Evolutionary conservation across 2,113 vertebrate genomes (phyloP).

Genomic region (Seriola aureovittata): DNA sequence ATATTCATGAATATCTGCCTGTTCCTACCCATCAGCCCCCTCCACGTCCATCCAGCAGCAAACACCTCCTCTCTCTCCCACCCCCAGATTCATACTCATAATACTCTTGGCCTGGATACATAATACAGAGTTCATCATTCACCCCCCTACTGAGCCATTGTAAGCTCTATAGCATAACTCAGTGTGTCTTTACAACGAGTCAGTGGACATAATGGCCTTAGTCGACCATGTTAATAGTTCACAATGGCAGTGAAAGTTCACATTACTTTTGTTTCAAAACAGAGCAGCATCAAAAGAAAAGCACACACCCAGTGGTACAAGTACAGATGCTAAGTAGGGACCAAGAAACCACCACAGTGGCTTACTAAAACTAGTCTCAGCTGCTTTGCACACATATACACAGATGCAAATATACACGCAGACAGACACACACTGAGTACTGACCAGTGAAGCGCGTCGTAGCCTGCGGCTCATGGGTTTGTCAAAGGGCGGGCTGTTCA

Average conservation of each 20-base stretch:
- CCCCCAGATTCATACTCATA: conserved; percentile 60
- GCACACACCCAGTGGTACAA: conserved; percentile 23
- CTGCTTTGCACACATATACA: conserved; percentile 23
- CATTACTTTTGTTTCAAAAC: conserved; percentile 40
- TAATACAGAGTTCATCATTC: conserved; percentile 68
- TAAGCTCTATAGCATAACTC: conserved; percentile 43
- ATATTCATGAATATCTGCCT: conserved; percentile 69
- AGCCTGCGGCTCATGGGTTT: conserved; percentile 87
- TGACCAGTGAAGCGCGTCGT: conserved; percentile 86
- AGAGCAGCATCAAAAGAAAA: conserved; percentile 31
- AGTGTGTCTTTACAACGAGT: conserved; percentile 31
- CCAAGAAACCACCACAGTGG: background rate
- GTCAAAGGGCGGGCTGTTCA: conserved; percentile 88
- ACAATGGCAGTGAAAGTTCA: conserved; percentile 41
- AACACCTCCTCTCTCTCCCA: conserved; percentile 18
- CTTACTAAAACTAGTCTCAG: conserved; percentile 17
- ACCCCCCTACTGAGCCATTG: conserved; percentile 68
- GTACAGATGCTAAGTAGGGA: background rate
- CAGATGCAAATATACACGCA: conserved; percentile 11
- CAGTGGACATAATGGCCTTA: conserved; percentile 34
- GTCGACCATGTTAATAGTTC: conserved; percentile 34
- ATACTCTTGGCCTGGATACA: conserved; percentile 71
- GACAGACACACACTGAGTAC: conserved; percentile 44
- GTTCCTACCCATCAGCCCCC: conserved; percentile 42
- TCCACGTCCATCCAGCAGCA: conserved; percentile 2